phyloP scores from a whole-genome alignment of 2,797 vertebrate genomes.

The Labroides dimidiatus region DNA sequence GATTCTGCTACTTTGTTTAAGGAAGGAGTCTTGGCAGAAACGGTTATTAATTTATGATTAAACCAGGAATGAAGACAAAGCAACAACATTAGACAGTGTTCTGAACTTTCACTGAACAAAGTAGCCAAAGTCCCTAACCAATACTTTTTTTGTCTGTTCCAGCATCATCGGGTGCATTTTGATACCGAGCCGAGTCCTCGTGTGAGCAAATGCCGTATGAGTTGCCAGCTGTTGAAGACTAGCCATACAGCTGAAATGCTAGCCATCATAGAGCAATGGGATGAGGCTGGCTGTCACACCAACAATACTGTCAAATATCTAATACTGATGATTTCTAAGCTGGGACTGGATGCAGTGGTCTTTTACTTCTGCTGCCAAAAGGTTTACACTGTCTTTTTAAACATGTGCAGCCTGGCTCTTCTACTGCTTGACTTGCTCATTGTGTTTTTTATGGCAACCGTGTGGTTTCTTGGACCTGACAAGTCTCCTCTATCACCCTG shows the following conservation, averaged over 20 bases:
- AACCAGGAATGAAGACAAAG: too few relatives aligned
- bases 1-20: neutral
- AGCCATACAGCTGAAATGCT: constrained; percentile 53
- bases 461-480: constrained; percentile 51
- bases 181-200: neutral
- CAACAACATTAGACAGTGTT: too few relatives aligned
- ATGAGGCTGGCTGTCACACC: neutral
- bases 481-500: constrained; percentile 47
- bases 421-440: constrained; percentile 70
- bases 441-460: neutral
- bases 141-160: constrained; percentile 23
- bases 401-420: constrained; percentile 71
- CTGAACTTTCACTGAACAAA: too few relatives aligned
- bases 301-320: constrained; percentile 64
- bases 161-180: constrained; percentile 20
- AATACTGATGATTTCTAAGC: constrained; percentile 72
- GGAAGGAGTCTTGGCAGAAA: too few relatives aligned
- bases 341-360: constrained; percentile 54
- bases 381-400: constrained; percentile 53
- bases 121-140: neutral
- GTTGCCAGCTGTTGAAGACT: neutral
- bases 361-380: constrained; percentile 55
- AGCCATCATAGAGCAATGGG: constrained; percentile 63
- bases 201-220: too few relatives aligned
- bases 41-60: too few relatives aligned